Evolutionary conservation across 2,797 vertebrate species (phyloP).

Genomic region (Morus bassanus): DNA sequence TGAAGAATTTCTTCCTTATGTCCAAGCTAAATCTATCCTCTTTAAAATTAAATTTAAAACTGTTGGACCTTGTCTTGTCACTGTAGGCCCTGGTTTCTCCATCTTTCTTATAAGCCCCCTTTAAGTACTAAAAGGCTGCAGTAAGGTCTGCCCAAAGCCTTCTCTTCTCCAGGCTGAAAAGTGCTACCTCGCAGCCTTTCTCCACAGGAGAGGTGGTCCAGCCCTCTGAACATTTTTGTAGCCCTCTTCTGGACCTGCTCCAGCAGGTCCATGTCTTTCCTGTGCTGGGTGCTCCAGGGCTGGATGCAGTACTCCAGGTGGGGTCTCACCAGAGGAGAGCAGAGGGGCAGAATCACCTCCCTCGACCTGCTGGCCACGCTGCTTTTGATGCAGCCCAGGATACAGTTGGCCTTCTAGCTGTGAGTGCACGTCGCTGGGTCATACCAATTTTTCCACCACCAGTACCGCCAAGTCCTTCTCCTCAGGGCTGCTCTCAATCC

Average conservation of each 20-base stretch:
- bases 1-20: neutral
- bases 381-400: neutral
- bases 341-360: neutral
- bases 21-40: neutral
- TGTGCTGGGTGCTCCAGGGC: neutral
- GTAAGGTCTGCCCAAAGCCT: neutral
- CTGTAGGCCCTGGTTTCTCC: neutral
- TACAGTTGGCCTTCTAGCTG: neutral
- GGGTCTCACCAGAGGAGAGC: neutral
- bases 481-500: neutral
- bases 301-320: neutral
- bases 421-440: accelerated
- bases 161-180: neutral
- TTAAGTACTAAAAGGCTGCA: neutral
- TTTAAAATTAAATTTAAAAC: neutral
- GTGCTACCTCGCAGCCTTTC: neutral
- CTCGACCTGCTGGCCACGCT: neutral
- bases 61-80: neutral
- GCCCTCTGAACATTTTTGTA: neutral
- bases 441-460: neutral
- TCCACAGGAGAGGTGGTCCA: accelerated
- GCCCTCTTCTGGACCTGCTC: accelerated
- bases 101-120: neutral
- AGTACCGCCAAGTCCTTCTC: neutral
- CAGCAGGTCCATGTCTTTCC: neutral